phyloP scores from a whole-genome alignment of 23 tunicate species.

The Phallusia fumigata region DNA sequence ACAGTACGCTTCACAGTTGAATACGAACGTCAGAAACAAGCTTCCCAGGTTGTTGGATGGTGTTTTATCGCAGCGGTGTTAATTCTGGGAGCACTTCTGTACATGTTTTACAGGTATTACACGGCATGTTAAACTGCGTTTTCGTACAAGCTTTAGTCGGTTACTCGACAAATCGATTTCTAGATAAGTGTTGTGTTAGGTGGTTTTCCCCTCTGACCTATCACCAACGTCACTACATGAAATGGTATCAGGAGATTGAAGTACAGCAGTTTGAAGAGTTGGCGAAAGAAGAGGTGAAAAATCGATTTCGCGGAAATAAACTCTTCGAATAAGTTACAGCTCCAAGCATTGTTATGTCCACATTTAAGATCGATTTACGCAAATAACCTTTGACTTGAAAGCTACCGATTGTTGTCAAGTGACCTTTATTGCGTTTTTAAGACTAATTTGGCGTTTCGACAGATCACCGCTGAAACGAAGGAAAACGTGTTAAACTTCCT shows the following conservation, averaged over 20 bases:
- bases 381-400: neutral
- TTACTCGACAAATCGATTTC: too few relatives aligned
- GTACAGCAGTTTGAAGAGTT: conserved; percentile 37
- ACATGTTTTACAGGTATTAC: conserved; percentile 70
- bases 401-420: neutral
- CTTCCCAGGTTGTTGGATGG: conserved; percentile 64
- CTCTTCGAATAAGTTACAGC: too few relatives aligned
- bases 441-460: neutral
- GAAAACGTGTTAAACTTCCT: conserved; percentile 49
- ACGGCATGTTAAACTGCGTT: too few relatives aligned
- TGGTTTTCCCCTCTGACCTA: conserved; percentile 66
- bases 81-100: conserved; percentile 40
- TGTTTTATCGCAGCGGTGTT: conserved; percentile 41
- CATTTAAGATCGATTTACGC: too few relatives aligned
- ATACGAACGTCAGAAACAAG: conserved; percentile 43
- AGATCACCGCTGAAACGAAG: conserved; percentile 45
- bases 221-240: conserved; percentile 60
- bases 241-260: conserved; percentile 67
- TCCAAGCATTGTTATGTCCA: too few relatives aligned
- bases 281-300: conserved; percentile 46
- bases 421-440: too few relatives aligned
- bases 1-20: conserved; percentile 35
- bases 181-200: conserved; percentile 29
- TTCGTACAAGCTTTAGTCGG: too few relatives aligned
- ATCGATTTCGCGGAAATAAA: too few relatives aligned